Conservation (phyloP, 2,888 invertebrate genomes). For the Campoletis raptor region DNA sequence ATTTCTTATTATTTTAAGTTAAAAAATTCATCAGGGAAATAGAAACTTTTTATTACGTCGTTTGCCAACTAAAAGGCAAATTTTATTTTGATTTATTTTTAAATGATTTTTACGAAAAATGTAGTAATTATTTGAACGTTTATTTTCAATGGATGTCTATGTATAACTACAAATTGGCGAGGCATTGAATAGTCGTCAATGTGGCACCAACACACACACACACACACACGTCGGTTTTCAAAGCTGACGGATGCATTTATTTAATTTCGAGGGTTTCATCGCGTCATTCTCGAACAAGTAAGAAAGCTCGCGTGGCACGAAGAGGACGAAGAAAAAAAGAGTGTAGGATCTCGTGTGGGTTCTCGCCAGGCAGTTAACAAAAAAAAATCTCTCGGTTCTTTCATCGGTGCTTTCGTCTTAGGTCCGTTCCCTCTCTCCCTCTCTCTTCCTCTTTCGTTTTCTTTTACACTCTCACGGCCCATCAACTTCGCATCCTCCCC, state of each 20-base stretch:
- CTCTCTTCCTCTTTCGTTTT: conserved; percentile 31
- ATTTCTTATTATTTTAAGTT: no score
- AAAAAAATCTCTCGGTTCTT: conserved; percentile 55
- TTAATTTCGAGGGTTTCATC: conserved; percentile 58
- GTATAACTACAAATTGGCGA: conserved; percentile 2
- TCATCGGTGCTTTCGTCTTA: conserved; percentile 56
- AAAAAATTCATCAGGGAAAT: background rate
- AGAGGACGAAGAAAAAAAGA: conserved; percentile 25
- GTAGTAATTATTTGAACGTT: background rate
- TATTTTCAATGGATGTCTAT: conserved; percentile 26
- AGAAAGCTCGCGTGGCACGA: conserved; percentile 60
- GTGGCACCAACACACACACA: conserved; percentile 2
- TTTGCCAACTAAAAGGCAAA: background rate
- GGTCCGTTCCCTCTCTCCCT: conserved; percentile 34
- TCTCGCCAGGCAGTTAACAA: conserved; percentile 31
- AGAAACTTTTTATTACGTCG: background rate
- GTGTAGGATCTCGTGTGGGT: conserved; percentile 26
- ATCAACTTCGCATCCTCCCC: conserved; percentile 37
- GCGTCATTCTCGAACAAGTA: conserved; percentile 43
- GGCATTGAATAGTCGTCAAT: conserved; percentile 42
- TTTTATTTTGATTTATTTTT: background rate
- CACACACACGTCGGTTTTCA: conserved; percentile 15
- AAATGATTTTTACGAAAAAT: background rate
- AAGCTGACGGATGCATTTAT: conserved; percentile 66
- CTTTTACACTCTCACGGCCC: conserved; percentile 37